These are phyloP conservation scores for Diplosoma virens DNA, from an alignment of 23 tunicate genomes.

Conservation along the genomic window DNA sequence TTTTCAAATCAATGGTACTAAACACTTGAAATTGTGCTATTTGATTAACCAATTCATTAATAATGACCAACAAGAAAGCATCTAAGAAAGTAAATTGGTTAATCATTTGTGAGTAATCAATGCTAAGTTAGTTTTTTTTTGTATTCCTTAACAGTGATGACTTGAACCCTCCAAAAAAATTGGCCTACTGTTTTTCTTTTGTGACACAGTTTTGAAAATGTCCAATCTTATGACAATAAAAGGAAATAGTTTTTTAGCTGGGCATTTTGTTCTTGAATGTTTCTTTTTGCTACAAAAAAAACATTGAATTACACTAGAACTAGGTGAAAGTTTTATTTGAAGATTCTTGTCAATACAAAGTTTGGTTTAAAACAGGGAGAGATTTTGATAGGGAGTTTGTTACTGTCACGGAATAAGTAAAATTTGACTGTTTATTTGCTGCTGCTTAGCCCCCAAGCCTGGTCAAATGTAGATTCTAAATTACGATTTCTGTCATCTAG, in stretches of 20 bases:
- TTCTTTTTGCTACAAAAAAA: slow-evolving; percentile 3
- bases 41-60: no score
- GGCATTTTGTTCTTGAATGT: neutral
- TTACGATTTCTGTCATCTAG: neutral
- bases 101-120: no score
- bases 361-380: neutral
- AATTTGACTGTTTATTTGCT: neutral
- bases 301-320: neutral
- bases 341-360: neutral
- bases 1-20: no score
- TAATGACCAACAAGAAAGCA: no score
- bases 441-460: neutral
- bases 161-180: no score
- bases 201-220: slow-evolving; percentile 8
- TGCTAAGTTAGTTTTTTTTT: no score
- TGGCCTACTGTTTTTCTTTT: neutral
- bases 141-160: no score
- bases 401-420: neutral
- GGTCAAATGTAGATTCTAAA: neutral
- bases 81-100: no score
- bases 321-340: no score
- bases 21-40: no score
- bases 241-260: neutral
- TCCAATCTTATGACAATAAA: neutral
- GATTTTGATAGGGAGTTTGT: neutral